A percentile compares a stretch with the other conserved stretches of the same genome.
phyloP scores from a whole-genome alignment of 2,113 vertebrate genomes.

The Nothoprocta pentlandii region DNA sequence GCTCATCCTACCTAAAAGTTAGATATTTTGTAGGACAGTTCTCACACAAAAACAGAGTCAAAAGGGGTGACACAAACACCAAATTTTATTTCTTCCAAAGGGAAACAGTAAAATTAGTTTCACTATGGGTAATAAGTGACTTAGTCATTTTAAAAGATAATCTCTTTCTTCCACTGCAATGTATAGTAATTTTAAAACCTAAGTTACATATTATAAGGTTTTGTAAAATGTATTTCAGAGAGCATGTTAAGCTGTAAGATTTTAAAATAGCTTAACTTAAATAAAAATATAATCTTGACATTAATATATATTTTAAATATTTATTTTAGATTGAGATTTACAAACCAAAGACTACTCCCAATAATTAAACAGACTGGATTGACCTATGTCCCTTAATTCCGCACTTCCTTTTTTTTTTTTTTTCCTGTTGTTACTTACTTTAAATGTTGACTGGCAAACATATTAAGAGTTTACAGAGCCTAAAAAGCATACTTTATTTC shows the following conservation, averaged over 20 bases:
- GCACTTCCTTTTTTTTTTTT: slow-evolving; percentile 6
- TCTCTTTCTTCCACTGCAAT: background rate
- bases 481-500: background rate
- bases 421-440: slow-evolving; percentile 23
- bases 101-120: background rate
- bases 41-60: background rate
- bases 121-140: background rate
- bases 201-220: background rate
- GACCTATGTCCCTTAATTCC: background rate
- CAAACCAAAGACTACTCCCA: background rate
- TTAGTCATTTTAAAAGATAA: background rate
- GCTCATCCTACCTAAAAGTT: background rate
- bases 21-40: background rate
- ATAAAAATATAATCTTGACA: background rate
- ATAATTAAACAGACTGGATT: background rate
- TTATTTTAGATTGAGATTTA: slow-evolving; percentile 11
- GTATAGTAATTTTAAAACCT: background rate
- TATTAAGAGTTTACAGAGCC: background rate
- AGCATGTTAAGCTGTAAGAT: background rate
- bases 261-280: background rate
- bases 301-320: background rate
- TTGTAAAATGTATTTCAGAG: background rate
- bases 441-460: background rate
- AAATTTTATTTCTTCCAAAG: background rate
- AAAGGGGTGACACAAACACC: background rate